These are phyloP conservation scores for Lithophane ornitopus DNA, from an alignment of 2,888 invertebrate genomes.

Conservation along the genomic window DNA sequence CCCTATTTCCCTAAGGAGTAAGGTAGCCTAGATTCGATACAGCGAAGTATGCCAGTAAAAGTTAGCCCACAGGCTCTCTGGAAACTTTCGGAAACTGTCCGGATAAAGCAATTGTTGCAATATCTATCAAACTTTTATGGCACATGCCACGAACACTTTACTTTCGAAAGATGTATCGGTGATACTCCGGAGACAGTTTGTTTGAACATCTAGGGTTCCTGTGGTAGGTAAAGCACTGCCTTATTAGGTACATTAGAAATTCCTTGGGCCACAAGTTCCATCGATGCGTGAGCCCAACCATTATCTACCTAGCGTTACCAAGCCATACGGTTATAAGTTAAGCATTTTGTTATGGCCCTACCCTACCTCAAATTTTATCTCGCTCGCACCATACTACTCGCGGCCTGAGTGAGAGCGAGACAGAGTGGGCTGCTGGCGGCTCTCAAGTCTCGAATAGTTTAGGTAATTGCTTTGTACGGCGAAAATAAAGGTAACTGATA, in stretches of 20 bases:
- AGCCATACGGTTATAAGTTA: not conserved
- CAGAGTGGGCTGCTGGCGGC: too few species aligned
- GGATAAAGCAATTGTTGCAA: slow-evolving; percentile 10
- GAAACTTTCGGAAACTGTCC: slow-evolving; percentile 14
- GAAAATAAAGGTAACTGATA: too few species aligned
- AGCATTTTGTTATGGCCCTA: not conserved
- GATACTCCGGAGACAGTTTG: slow-evolving; percentile 2
- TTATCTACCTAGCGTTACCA: not conserved
- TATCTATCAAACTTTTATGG: slow-evolving; percentile 10
- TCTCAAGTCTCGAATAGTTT: too few species aligned
- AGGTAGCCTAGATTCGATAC: slow-evolving; percentile 15
- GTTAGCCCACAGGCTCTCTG: slow-evolving; percentile 16
- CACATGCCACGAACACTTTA: slow-evolving; percentile 3
- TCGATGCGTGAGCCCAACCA: not conserved
- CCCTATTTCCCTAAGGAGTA: slow-evolving; percentile 26
- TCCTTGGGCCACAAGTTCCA: too few species aligned
- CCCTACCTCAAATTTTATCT: too few species aligned
- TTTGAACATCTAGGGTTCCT: not conserved
- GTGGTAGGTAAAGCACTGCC: not conserved
- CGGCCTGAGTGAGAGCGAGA: too few species aligned
- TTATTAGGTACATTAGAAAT: not conserved
- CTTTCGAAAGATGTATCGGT: slow-evolving; percentile 12
- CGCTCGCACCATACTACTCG: too few species aligned
- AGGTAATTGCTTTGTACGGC: too few species aligned
- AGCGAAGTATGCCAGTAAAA: slow-evolving; percentile 23